Base-by-base conservation (phyloP, 2,888 invertebrate genomes). In the Ormyrus labotus region DNA sequence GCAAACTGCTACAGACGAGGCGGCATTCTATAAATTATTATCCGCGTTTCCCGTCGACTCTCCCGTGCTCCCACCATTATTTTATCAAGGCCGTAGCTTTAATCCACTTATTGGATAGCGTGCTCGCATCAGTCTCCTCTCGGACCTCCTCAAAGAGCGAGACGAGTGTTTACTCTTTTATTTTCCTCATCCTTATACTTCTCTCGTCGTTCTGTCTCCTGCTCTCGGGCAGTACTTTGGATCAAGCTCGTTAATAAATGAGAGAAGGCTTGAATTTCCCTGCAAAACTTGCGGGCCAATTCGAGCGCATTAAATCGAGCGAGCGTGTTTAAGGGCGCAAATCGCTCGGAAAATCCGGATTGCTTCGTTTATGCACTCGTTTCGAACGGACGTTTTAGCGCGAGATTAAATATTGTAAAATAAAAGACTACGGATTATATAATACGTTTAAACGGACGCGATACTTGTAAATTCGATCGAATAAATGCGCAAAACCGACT, bases 21-120 rank as follows among this genome's bases (percentile, higher is more conserved):
- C 34, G 9, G 13, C 34, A n/a, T 10, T 58, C 64, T 45, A 65
- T 77, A 70, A 77, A 77, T 77, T 77, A 77, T 70, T 70, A 78
- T 64, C 65, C 48, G n/a, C 19, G 57, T 64, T 65, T 71, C 78
- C 58, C 65, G 71, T 70, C 70, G 48, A 60, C 47, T 63, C 13
- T 5, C 51, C 50, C 57, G 11, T n/a, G 50, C 57, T 47, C 45
- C 57, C 13, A 6, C 77, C 65, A 78, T 64, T 78, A 71, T 71
- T 71, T 50, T 65, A 71, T 70, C 64, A 71, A 57, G 58, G 13
- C 58, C 50, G 60, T 68, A 48, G 53, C 61, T 77, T 77, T 58
- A 78, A 78, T 78, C 65, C 58, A 78, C 58, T 55, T 77, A 70
- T 64, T 61, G 70, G 50, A 64, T 51, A 50, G 45, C 34, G 55